phyloP scores from a whole-genome alignment of 1,140 invertebrate genomes.

The Pteromalus puparum region DNA sequence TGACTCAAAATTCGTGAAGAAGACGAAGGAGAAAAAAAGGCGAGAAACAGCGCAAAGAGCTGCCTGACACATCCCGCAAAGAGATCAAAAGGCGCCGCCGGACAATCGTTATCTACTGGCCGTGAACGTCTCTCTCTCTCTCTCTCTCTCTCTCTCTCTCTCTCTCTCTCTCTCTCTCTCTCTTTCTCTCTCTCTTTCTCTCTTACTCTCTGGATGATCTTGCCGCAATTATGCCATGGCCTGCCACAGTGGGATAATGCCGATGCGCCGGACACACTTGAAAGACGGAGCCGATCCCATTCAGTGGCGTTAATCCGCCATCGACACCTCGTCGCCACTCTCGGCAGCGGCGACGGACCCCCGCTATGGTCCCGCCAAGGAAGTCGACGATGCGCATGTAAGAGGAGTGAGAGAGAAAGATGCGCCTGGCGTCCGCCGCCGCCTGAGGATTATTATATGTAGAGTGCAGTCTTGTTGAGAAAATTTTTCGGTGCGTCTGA shows the following conservation, averaged over 20 bases:
- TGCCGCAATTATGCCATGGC: slow-evolving; percentile 33
- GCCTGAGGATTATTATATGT: background rate
- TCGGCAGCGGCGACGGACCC: background rate
- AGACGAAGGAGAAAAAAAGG: background rate
- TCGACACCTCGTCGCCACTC: slow-evolving; percentile 40
- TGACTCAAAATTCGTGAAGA: background rate
- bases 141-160: background rate
- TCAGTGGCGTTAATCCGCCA: slow-evolving; percentile 46
- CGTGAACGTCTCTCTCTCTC: slow-evolving; percentile 29
- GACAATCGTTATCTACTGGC: slow-evolving; percentile 65
- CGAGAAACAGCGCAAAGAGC: background rate
- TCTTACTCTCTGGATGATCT: background rate
- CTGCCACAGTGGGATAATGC: background rate
- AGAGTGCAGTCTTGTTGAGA: background rate
- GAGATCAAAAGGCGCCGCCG: slow-evolving; percentile 55
- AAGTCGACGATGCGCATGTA: background rate
- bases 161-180: background rate
- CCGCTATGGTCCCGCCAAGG: background rate
- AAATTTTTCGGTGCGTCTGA: slow-evolving; percentile 30
- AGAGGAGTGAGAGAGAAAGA: slow-evolving; percentile 51
- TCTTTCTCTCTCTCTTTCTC: background rate
- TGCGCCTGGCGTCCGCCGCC: background rate
- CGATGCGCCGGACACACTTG: slow-evolving; percentile 10
- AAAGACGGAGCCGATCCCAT: slow-evolving; percentile 29
- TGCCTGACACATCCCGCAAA: background rate